Evolutionary conservation across 2,113 vertebrate genomes (phyloP).

Genomic region (Regulus satrapa): DNA sequence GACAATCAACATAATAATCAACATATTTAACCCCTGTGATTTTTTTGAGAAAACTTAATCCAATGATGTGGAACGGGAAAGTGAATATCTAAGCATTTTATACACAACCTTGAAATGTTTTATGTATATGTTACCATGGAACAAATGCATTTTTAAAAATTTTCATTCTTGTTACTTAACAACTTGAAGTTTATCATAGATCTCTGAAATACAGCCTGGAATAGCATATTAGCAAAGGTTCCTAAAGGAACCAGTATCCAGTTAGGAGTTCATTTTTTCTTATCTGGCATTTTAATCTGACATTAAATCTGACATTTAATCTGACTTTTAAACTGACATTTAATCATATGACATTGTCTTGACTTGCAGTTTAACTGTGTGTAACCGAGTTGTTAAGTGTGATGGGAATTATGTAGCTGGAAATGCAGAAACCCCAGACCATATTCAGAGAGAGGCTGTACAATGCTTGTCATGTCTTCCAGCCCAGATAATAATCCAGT

Average conservation of each 20-base stretch:
- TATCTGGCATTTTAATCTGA: not conserved
- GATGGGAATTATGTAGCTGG: not conserved
- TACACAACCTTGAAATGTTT: not conserved
- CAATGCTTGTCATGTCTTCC: not conserved
- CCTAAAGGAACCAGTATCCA: not conserved
- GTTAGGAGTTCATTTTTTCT: not conserved
- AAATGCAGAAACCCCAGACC: not conserved
- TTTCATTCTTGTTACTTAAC: not conserved
- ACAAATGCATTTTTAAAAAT: not conserved
- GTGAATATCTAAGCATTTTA: not conserved
- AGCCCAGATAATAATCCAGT: not conserved
- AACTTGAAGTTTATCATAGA: not conserved
- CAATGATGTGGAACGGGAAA: not conserved
- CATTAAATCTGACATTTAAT: not conserved
- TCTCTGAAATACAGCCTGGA: not conserved
- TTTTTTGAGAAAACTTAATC: not conserved
- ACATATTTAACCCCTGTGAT: not conserved
- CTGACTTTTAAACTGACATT: not conserved
- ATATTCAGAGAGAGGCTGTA: not conserved
- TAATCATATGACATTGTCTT: not conserved
- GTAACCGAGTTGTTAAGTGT: not conserved
- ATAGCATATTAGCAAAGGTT: not conserved
- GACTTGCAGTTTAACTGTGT: not conserved
- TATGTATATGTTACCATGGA: not conserved
- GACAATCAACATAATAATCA: not conserved